phyloP scores from a whole-genome alignment of 1,140 invertebrate genomes.

The Spodoptera frugiperda region DNA sequence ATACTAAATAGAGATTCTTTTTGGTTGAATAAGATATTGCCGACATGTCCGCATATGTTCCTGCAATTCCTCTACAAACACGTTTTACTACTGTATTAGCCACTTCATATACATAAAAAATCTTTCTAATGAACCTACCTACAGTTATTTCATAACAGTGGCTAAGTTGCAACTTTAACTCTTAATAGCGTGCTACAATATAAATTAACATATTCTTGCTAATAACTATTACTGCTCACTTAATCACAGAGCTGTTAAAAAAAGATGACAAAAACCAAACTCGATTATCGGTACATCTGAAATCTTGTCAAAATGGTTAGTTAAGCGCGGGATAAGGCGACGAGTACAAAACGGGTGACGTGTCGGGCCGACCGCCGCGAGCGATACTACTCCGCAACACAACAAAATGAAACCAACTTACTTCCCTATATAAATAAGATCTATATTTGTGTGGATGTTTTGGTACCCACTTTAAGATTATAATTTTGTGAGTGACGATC shows the following conservation, averaged over 20 bases:
- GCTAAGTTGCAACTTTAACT: neutral
- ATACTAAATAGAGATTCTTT: constrained; percentile 10
- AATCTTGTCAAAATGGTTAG: constrained; percentile 85
- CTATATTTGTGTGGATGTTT: constrained; percentile 39
- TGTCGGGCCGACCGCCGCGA: constrained; percentile 52
- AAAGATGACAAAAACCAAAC: constrained; percentile 52
- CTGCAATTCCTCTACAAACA: too few relatives aligned
- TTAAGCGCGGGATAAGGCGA: constrained; percentile 82
- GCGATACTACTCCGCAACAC: constrained; percentile 6
- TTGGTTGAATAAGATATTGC: neutral
- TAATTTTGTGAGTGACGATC: constrained; percentile 67
- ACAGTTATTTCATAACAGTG: neutral
- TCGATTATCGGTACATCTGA: constrained; percentile 77
- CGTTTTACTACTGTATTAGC: too few relatives aligned
- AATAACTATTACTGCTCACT: constrained; percentile 11
- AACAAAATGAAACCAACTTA: constrained; percentile 45
- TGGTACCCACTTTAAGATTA: constrained; percentile 46
- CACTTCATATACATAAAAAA: neutral
- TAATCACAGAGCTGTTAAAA: constrained; percentile 22
- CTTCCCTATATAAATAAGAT: constrained; percentile 51
- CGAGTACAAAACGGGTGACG: constrained; percentile 80
- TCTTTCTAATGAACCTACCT: neutral
- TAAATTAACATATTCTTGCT: constrained; percentile 15
- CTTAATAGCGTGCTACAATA: neutral
- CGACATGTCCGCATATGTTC: too few relatives aligned